Conservation (phyloP, 2,888 invertebrate species). For the Pristionchus entomophagus region DNA sequence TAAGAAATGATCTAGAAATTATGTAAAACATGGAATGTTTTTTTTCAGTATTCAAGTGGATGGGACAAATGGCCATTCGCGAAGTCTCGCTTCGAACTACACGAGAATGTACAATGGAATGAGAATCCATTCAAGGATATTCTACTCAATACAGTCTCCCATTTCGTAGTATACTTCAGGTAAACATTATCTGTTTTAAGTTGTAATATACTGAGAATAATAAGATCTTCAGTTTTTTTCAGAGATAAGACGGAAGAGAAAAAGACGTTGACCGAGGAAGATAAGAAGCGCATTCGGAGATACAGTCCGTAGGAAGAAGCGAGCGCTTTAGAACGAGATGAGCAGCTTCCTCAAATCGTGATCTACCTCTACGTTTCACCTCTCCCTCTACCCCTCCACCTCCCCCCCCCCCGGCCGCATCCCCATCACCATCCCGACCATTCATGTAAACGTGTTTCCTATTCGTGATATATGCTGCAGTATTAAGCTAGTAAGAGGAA, state of each 20-base stretch:
- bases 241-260: conserved; percentile 62
- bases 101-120: background rate
- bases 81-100: background rate
- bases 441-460: background rate
- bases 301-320: conserved; percentile 57
- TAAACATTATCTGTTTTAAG: too few species aligned
- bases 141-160: background rate
- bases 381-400: background rate
- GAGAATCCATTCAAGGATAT: background rate
- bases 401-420: conserved; percentile 15
- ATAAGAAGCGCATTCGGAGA: conserved; percentile 63
- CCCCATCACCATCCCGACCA: too few species aligned
- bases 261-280: conserved; percentile 65
- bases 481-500: background rate
- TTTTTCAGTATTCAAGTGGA: conserved; percentile 30
- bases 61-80: conserved; percentile 37
- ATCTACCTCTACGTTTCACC: background rate
- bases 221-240: conserved; percentile 51
- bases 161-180: conserved; percentile 33
- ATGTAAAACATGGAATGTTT: too few species aligned
- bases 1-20: too few species aligned
- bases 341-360: conserved; percentile 64
- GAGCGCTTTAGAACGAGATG: conserved; percentile 71
- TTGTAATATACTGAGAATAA: background rate
- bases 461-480: background rate